Conservation (phyloP, 2,888 invertebrate genomes). For the Oscheius sp. region DNA sequence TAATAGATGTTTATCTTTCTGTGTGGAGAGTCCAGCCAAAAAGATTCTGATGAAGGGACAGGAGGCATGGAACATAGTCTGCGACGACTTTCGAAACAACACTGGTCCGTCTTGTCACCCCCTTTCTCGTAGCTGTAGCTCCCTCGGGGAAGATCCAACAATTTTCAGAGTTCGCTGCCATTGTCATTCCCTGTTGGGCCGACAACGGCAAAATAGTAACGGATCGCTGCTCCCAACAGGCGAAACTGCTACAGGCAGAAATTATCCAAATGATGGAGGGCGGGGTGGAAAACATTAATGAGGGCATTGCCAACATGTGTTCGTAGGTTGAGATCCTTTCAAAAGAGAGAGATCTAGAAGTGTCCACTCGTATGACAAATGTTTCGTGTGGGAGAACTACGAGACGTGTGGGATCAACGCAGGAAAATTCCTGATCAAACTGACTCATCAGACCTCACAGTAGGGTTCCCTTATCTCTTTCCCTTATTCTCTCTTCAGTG, state of each 20-base stretch:
- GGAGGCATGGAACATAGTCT: constrained; percentile 56
- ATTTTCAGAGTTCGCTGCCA: constrained; percentile 38
- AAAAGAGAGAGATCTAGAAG: constrained; percentile 35
- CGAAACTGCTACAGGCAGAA: constrained; percentile 45
- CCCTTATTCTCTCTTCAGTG: constrained; percentile 16
- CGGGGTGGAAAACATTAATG: constrained; percentile 49
- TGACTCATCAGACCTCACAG: constrained; percentile 59
- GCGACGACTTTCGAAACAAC: constrained; percentile 54
- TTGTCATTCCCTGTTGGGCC: constrained; percentile 49
- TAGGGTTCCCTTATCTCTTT: constrained; percentile 1
- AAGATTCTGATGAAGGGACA: constrained; percentile 55
- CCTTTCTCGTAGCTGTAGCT: not conserved
- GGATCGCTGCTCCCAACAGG: constrained; percentile 36
- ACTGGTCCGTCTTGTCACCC: constrained; percentile 45
- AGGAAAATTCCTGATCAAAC: constrained; percentile 53
- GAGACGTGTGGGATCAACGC: constrained; percentile 56
- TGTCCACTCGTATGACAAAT: constrained; percentile 58
- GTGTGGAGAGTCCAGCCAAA: constrained; percentile 51
- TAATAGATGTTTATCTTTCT: constrained; percentile 47
- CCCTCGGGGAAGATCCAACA: no score
- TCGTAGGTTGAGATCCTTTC: constrained; percentile 36
- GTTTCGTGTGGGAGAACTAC: constrained; percentile 60
- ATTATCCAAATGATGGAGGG: constrained; percentile 55
- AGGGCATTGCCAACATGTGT: constrained; percentile 54
- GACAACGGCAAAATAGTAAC: constrained; percentile 38